Evolutionary conservation across 1,140 invertebrate genomes (phyloP), one percentile per base, ranked within the genome.

Genomic region (Helicoverpa zea): DNA sequence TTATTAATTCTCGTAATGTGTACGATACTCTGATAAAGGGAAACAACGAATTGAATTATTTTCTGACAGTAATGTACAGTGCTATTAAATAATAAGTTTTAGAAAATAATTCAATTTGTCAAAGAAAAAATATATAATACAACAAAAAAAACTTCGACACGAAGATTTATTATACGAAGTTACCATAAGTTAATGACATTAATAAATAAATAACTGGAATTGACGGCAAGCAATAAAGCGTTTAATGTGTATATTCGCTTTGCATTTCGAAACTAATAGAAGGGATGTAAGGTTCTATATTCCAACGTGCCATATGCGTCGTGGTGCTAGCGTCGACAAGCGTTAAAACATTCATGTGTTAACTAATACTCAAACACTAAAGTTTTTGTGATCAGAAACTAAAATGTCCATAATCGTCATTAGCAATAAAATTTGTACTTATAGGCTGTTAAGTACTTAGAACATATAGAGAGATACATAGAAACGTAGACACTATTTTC

Each of bases 371-470:
- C 84, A 86, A 80, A 61, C 75, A 51, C 61, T 43, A 5, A 49
- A 83, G 16, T 23, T 59, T 61, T 59, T 61, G 61, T 35, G 54
- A 47, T 47, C 61, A 59, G 30, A 73, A 58, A 79, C 49, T 77
- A 52, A 54, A 66, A 70, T 79, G 81, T 87, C 82, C 75, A 85
- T 81, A 80, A n/a, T 68, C 52, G 74, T 66, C 52, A 80, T 59
- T 85, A 88, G 87, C 84, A 87, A 88, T 88, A 88, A 86, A 82
- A 58, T 74, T 84, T 64, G 85, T 86, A 86, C 83, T 85, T 86
- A 85, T 66, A 77, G 59, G 63, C 75, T 77, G 80, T 49, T 83
- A 85, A 86, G 84, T 86, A 88, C 84, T 86, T 86, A 86, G 80
- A 75, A 35, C 49, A 77, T 64, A 64, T 63, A 77, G 43, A 75